These are phyloP conservation scores for Scrobipalpa atriplicella DNA, from an alignment of 2,888 invertebrate species.

Conservation along the genomic window DNA sequence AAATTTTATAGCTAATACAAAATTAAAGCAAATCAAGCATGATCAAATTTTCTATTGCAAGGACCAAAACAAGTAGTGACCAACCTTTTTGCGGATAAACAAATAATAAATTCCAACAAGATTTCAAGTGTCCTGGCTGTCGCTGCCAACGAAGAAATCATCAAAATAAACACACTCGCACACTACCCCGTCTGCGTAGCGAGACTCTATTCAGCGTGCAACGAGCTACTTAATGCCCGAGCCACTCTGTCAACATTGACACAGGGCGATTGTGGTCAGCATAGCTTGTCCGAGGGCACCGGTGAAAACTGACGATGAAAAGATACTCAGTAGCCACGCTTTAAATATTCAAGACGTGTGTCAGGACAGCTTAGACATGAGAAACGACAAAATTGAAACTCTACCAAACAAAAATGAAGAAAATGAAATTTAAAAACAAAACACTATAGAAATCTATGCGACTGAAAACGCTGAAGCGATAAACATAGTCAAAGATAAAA, in stretches of 20 bases:
- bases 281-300: conserved; percentile 59
- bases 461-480: neutral
- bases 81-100: neutral
- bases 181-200: conserved; percentile 49
- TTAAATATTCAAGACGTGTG: conserved; percentile 26
- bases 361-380: neutral
- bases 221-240: conserved; percentile 76
- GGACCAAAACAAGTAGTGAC: neutral
- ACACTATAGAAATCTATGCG: neutral
- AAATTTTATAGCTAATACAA: too few species aligned
- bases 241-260: conserved; percentile 73
- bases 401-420: neutral
- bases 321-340: conserved; percentile 29
- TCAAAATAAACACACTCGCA: conserved; percentile 56
- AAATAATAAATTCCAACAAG: conserved; percentile 12
- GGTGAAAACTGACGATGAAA: conserved; percentile 21
- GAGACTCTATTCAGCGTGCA: conserved; percentile 68
- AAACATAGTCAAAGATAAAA: conserved; percentile 5
- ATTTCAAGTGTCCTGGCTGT: neutral
- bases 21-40: too few species aligned
- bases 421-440: neutral
- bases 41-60: neutral
- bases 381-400: neutral
- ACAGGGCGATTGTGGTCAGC: conserved; percentile 69
- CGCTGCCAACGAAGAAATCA: conserved; percentile 33